phyloP scores from a whole-genome alignment of 2,113 vertebrate species.

The Oryzias javanicus region DNA sequence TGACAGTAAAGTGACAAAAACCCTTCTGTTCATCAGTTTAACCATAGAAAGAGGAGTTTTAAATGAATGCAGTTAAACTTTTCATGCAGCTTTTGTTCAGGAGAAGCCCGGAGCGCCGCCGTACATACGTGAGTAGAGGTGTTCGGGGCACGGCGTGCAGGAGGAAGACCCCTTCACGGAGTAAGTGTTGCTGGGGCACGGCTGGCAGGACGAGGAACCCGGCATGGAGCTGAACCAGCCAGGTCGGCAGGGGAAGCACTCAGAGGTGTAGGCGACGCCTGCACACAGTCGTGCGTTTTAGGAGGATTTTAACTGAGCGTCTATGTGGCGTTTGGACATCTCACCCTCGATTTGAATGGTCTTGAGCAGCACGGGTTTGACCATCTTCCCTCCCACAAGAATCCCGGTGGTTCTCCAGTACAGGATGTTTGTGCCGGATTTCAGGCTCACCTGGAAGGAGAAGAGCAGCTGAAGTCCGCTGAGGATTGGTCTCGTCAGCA shows the following conservation, averaged over 20 bases:
- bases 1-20: no score
- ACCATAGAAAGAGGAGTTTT: no score
- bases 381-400: slow-evolving; percentile 87
- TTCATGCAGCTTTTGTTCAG: not conserved
- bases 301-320: not conserved
- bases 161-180: slow-evolving; percentile 86
- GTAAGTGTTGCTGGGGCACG: slow-evolving; percentile 89
- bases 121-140: slow-evolving; percentile 85
- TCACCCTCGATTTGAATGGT: slow-evolving; percentile 94
- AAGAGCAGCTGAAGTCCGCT: not conserved
- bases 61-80: not conserved
- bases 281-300: slow-evolving; percentile 3
- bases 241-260: slow-evolving; percentile 93
- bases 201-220: slow-evolving; percentile 86
- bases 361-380: slow-evolving; percentile 92
- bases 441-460: slow-evolving; percentile 83
- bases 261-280: slow-evolving; percentile 96
- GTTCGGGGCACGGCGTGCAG: slow-evolving; percentile 82
- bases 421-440: slow-evolving; percentile 93
- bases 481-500: not conserved
- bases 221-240: slow-evolving; percentile 87
- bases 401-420: slow-evolving; percentile 98
- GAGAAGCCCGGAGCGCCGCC: not conserved
- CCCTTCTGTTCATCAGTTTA: no score
- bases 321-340: not conserved